Evolutionary conservation across 2,113 vertebrate species (phyloP).

Genomic region (Rhinoptilus africanus): DNA sequence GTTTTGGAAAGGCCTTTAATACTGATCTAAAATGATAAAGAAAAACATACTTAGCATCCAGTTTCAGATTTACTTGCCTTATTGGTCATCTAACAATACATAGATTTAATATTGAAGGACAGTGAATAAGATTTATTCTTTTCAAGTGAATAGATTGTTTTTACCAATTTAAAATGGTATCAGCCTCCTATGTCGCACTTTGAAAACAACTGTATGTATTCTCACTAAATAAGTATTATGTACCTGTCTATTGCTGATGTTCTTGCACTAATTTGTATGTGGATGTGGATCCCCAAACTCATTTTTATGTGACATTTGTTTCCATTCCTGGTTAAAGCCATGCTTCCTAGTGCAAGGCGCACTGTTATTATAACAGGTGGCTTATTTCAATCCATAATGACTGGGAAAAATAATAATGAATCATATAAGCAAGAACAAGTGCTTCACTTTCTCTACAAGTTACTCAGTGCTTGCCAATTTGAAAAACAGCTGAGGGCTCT

Average conservation of each 20-base stretch:
- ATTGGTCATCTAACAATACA: not conserved
- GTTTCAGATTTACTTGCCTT: not conserved
- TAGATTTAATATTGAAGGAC: not conserved
- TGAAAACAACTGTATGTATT: constrained; percentile 13
- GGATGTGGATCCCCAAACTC: not conserved
- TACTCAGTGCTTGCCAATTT: constrained; percentile 5
- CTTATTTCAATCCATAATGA: constrained; percentile 44
- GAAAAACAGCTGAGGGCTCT: not conserved
- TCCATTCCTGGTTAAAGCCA: not conserved
- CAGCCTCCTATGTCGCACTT: not conserved
- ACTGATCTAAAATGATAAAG: not conserved
- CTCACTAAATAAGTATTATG: not conserved
- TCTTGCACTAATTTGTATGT: not conserved
- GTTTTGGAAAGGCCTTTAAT: not conserved
- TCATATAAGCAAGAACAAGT: constrained; percentile 31
- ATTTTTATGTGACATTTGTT: constrained; percentile 23
- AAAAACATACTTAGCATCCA: not conserved
- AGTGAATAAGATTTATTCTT: not conserved
- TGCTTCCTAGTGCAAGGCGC: not conserved
- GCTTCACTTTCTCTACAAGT: constrained; percentile 26
- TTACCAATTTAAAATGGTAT: not conserved
- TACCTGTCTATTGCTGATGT: not conserved
- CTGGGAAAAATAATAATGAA: constrained; percentile 35
- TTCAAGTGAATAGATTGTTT: not conserved
- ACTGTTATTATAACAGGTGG: constrained; percentile 33